Evolutionary conservation across 1,140 invertebrate genomes (phyloP).

Genomic region (Diachasma alloeum): DNA sequence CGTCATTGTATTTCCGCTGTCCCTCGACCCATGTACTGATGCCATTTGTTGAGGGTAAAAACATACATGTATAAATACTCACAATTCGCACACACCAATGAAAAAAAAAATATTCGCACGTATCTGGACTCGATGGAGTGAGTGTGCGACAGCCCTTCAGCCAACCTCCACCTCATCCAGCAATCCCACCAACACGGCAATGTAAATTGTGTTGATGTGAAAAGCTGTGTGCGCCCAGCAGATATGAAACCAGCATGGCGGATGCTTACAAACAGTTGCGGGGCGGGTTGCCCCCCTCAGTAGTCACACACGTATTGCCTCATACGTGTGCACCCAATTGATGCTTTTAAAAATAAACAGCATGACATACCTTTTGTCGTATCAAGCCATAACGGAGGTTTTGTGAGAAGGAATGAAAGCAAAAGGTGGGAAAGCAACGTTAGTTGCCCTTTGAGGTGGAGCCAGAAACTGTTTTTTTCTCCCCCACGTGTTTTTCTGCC

Average conservation of each 20-base stretch:
- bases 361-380: conserved; percentile 4
- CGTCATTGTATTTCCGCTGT: conserved; percentile 3
- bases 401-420: not conserved
- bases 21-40: not conserved
- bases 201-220: conserved; percentile 57
- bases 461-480: not conserved
- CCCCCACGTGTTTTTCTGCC: too few relatives aligned
- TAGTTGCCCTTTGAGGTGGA: not conserved
- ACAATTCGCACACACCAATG: not conserved
- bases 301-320: not conserved
- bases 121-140: not conserved
- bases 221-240: conserved; percentile 49
- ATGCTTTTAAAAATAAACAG: conserved; percentile 12
- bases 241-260: conserved; percentile 64
- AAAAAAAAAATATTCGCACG: not conserved
- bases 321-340: not conserved
- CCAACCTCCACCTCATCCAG: not conserved
- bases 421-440: not conserved
- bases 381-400: not conserved
- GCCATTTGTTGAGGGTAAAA: not conserved
- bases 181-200: not conserved
- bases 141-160: not conserved
- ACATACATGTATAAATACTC: not conserved
- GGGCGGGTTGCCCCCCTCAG: conserved; percentile 49
- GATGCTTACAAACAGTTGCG: conserved; percentile 65